These are phyloP conservation scores for Ephialtes manifestator DNA, from an alignment of 2,888 invertebrate species.

Conservation along the genomic window DNA sequence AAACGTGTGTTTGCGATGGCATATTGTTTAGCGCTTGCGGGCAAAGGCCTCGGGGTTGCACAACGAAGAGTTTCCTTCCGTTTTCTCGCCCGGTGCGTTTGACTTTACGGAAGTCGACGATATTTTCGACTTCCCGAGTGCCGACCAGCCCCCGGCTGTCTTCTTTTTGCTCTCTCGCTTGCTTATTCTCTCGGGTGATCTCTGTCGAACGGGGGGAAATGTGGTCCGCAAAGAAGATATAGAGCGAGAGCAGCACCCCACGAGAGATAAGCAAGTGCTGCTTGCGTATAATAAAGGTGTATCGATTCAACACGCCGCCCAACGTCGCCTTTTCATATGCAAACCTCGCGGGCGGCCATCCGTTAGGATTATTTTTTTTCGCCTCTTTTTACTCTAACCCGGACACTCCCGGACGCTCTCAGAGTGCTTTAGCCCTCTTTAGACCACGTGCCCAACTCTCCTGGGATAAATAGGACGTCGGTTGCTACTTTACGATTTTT, in stretches of 20 bases:
- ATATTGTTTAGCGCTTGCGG: conserved; percentile 80
- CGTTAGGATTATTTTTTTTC: conserved; percentile 84
- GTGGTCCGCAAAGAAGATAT: conserved; percentile 41
- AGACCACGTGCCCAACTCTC: conserved; percentile 36
- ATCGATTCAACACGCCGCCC: conserved; percentile 81
- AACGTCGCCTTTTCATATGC: conserved; percentile 84
- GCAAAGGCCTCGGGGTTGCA: conserved; percentile 48
- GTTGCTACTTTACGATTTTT: conserved; percentile 35
- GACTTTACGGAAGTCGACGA: conserved; percentile 82
- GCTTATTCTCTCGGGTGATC: conserved; percentile 27
- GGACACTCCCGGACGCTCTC: conserved; percentile 40
- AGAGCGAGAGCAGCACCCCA: conserved; percentile 59
- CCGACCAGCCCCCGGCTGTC: conserved; percentile 56
- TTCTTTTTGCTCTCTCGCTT: conserved; percentile 31
- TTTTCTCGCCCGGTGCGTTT: conserved; percentile 64
- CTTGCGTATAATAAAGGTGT: conserved; percentile 84
- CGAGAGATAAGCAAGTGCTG: conserved; percentile 83
- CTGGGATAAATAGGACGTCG: conserved; percentile 19
- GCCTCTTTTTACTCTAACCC: conserved; percentile 26
- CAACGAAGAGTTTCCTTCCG: conserved; percentile 75
- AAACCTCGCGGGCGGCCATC: conserved; percentile 84
- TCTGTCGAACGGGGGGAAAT: conserved; percentile 47
- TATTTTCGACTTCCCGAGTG: conserved; percentile 82
- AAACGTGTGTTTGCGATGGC: conserved; percentile 73
- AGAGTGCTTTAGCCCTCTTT: conserved; percentile 37